Percentiles rank a stretch among this genome's conserved stretches.
phyloP scores from a whole-genome alignment of 1,140 invertebrate species.

The Drosophila ercepeae region DNA sequence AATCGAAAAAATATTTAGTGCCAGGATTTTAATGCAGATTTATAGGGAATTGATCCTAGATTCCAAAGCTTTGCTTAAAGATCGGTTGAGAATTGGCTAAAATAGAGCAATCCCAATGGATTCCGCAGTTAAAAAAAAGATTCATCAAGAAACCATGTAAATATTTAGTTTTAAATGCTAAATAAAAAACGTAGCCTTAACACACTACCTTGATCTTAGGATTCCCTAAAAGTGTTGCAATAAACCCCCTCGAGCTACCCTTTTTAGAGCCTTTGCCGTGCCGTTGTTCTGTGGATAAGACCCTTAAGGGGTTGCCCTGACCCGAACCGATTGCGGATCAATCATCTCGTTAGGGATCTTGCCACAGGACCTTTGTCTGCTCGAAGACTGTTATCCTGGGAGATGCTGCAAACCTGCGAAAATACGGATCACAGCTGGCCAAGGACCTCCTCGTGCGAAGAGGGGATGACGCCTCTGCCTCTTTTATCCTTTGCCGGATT shows the following conservation, averaged over 20 bases:
- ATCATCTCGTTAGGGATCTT: conserved; percentile 44
- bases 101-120: too few relatives aligned
- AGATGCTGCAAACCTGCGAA: conserved; percentile 19
- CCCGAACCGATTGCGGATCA: conserved; percentile 38
- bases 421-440: conserved; percentile 53
- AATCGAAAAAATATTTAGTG: too few relatives aligned
- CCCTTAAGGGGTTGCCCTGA: conserved; percentile 1
- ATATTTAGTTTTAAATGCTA: not conserved
- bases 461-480: conserved; percentile 68
- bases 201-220: not conserved
- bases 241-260: not conserved
- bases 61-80: too few relatives aligned
- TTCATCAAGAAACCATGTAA: too few relatives aligned
- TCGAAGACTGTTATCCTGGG: conserved; percentile 23
- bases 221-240: not conserved
- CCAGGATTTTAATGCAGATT: too few relatives aligned
- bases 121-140: too few relatives aligned
- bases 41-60: too few relatives aligned
- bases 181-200: not conserved
- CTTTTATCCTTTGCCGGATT: conserved; percentile 28
- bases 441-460: conserved; percentile 7
- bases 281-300: not conserved
- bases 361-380: conserved; percentile 29
- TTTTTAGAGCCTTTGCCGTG: not conserved
- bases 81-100: too few relatives aligned